phyloP scores from a whole-genome alignment of 2,113 vertebrate species.

The Stomatorhinus ivindoensis region DNA sequence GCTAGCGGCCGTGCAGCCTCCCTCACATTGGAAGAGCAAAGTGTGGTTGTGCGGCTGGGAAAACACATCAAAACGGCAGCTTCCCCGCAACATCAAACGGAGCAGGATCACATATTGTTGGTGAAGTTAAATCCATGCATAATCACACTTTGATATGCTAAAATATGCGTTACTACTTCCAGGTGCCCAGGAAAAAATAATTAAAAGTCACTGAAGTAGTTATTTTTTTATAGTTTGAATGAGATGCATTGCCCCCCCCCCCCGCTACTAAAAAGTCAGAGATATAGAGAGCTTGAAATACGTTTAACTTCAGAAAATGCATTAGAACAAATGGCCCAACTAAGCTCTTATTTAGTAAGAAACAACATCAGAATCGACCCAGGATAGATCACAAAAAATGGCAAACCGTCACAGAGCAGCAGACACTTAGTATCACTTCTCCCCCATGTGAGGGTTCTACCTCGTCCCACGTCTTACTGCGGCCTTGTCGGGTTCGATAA shows the following conservation, averaged over 20 bases:
- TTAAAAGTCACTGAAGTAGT: not conserved
- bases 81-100: not conserved
- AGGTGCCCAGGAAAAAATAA: not conserved
- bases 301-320: not conserved
- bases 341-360: not conserved
- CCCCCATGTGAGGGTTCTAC: not conserved
- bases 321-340: not conserved
- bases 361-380: conserved; percentile 11
- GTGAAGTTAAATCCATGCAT: not conserved
- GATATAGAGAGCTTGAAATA: not conserved
- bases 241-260: not conserved
- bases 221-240: not conserved
- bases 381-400: not conserved
- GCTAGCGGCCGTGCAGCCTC: not conserved
- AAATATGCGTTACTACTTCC: conserved; percentile 2
- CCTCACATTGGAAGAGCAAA: not conserved
- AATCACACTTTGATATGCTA: conserved; percentile 4
- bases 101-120: not conserved
- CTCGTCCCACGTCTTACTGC: not conserved
- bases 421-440: not conserved
- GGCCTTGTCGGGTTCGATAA: not conserved
- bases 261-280: not conserved
- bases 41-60: too few species aligned
- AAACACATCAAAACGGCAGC: not conserved
- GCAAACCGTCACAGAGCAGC: too few species aligned